Base-by-base conservation (phyloP, 2,888 invertebrate genomes). In the Erebia epiphron region DNA sequence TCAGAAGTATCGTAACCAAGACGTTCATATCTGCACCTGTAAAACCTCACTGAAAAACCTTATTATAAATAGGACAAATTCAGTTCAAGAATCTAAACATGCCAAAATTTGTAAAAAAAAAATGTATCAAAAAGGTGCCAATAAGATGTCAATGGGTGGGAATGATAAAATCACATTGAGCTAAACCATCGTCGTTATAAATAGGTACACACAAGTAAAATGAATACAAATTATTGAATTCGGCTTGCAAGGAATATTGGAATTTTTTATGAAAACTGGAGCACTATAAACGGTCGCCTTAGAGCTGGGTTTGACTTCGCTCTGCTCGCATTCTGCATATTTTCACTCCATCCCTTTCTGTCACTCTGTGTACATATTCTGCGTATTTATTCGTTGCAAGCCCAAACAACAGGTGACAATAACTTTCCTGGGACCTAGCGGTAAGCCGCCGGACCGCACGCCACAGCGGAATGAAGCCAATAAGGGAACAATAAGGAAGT, bases 41-140 rank as follows among this genome's bases (percentile, higher is more conserved):
- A 60, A 61, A 68, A 61, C 21, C 54, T 13, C 43, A 62, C n/a
- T 21, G 52, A n/a, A 69, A 49, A 1, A 41, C 5, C 11, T n/a
- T 49, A 11, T 62, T 61, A 16, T 16, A 61, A 58, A 61, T 52
- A 67, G 60, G 14, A 50, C 67, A 67, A 60, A 46, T 60, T 16
- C 35, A 60, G 43, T 43, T 61, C 14, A 67, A 18, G 7, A 35
- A 16, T 63, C 72, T 77, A 75, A 75, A 73, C 78, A 77, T 78
- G 77, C 78, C 72, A 64, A 69, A 74, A 68, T 70, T 69, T 71
- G 56, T 66, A 74, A 72, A 41, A 74, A 72, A 41, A 60, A 85
- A 80, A 41, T 18, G 63, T 77, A 80, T 83, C 81, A 79, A 78
- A 77, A 76, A 76, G 77, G 90, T 90, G 89, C 89, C 82, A 83